phyloP scores from a whole-genome alignment of 2,888 invertebrate species.

The Diabrotica balteata region DNA sequence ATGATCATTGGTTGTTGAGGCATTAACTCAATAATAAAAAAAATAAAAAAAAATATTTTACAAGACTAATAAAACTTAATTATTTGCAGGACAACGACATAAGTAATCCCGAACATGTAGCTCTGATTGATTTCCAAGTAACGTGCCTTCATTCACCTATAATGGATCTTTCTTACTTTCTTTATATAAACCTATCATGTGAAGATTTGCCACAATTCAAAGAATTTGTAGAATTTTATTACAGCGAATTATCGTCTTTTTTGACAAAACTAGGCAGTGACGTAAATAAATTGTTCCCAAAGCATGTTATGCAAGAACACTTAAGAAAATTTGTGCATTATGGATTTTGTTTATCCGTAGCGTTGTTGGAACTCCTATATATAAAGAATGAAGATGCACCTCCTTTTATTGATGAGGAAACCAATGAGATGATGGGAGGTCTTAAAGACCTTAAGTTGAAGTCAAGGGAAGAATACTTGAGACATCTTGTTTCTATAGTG shows the following conservation, averaged over 20 bases:
- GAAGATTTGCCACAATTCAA: constrained; percentile 44
- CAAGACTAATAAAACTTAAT: neutral
- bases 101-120: constrained; percentile 32
- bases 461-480: too few relatives aligned
- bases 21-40: too few relatives aligned
- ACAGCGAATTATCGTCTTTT: constrained; percentile 43
- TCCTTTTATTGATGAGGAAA: too few relatives aligned
- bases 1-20: too few relatives aligned
- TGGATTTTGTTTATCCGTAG: neutral
- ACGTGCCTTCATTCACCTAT: constrained; percentile 40
- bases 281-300: constrained; percentile 47
- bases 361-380: neutral
- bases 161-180: constrained; percentile 48
- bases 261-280: constrained; percentile 45
- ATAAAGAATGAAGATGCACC: neutral
- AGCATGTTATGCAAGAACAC: constrained; percentile 43
- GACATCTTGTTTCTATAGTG: too few relatives aligned
- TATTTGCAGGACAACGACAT: constrained; percentile 26
- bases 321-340: constrained; percentile 43
- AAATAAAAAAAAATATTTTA: too few relatives aligned
- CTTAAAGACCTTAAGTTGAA: too few relatives aligned
- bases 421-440: too few relatives aligned
- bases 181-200: constrained; percentile 46
- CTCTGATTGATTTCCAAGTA: constrained; percentile 47
- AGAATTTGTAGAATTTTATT: constrained; percentile 46